These are phyloP conservation scores for Alauda arvensis DNA, from an alignment of 2,797 vertebrate species.

Conservation along the genomic window DNA sequence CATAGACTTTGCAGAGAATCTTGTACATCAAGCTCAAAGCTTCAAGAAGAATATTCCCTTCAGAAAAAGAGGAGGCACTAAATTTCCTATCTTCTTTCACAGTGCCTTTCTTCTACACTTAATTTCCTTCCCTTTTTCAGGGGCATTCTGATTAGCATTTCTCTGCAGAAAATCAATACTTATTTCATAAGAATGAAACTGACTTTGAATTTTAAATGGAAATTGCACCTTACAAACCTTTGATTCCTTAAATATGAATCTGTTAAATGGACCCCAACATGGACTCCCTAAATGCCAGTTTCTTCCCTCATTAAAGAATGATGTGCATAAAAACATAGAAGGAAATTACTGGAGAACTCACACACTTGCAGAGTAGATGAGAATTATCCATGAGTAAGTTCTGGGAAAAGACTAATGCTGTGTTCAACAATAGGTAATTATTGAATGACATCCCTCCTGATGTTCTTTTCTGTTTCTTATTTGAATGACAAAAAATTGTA, in stretches of 20 bases:
- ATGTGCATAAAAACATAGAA: background rate
- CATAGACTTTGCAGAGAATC: background rate
- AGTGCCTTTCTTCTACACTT: background rate
- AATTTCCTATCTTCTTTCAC: background rate
- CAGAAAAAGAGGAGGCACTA: background rate
- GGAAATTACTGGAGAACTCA: background rate
- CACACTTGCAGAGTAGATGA: background rate
- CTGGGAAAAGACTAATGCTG: background rate
- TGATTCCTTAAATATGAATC: conserved; percentile 19
- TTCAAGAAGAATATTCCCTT: background rate
- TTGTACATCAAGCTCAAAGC: background rate
- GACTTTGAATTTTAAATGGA: conserved; percentile 41
- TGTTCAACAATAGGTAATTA: background rate
- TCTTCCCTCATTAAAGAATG: background rate
- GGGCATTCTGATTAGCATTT: conserved; percentile 33
- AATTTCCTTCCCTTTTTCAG: conserved; percentile 22
- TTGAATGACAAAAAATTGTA: background rate
- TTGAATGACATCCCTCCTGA: background rate
- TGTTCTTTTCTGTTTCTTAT: background rate
- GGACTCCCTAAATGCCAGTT: background rate
- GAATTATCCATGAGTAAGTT: background rate
- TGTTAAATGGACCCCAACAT: background rate
- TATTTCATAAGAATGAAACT: conserved; percentile 28
- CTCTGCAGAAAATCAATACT: conserved; percentile 40
- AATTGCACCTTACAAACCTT: conserved; percentile 11